These are phyloP conservation scores for Microplitis manilae DNA, from an alignment of 2,888 invertebrate species.

Conservation along the genomic window DNA sequence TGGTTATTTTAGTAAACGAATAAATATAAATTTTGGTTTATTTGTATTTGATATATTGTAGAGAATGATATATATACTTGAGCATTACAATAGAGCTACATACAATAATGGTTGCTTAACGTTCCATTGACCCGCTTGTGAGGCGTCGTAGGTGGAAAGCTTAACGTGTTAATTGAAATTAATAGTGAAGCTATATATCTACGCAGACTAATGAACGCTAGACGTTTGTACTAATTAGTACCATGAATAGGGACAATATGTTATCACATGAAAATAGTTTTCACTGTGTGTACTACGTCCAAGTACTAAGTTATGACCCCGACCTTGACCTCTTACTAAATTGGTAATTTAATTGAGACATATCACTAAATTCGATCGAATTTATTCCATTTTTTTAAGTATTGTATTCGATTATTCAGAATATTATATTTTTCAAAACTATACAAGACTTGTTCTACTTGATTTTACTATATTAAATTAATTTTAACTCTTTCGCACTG, in stretches of 20 bases:
- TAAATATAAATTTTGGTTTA: background rate
- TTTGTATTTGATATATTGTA: background rate
- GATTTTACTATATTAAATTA: too few species aligned
- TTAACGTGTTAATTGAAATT: constrained; percentile 56
- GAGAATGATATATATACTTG: background rate
- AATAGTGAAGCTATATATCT: constrained; percentile 54
- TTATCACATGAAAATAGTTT: constrained; percentile 51
- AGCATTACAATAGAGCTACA: background rate
- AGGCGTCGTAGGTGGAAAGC: constrained; percentile 18
- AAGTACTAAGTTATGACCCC: constrained; percentile 17
- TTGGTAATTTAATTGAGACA: background rate
- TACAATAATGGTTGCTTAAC: constrained; percentile 10
- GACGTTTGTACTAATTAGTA: constrained; percentile 54
- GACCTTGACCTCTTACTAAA: constrained; percentile 9
- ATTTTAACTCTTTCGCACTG: too few species aligned
- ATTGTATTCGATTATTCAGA: too few species aligned
- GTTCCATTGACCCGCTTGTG: constrained; percentile 18
- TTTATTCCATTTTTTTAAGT: too few species aligned
- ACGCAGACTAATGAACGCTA: constrained; percentile 54
- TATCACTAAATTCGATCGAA: background rate
- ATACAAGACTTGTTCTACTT: too few species aligned
- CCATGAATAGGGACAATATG: constrained; percentile 52
- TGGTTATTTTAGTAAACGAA: background rate
- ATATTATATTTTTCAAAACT: too few species aligned
- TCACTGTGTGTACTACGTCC: constrained; percentile 16